phyloP scores from a whole-genome alignment of 2,888 invertebrate species.

The Archips crataeganus region DNA sequence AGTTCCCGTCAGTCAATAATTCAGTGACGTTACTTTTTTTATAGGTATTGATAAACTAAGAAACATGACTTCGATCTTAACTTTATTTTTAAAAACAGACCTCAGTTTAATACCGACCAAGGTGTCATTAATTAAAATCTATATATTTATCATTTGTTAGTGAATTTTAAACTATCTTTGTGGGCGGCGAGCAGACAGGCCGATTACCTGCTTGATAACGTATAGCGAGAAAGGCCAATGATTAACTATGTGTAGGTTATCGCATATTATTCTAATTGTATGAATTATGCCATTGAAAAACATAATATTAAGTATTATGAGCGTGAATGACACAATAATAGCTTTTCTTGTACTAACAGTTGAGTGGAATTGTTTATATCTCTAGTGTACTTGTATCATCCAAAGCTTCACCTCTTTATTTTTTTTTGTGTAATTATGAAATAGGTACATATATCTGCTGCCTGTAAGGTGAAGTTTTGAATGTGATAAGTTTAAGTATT shows the following conservation, averaged over 20 bases:
- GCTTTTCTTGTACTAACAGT: too few relatives aligned
- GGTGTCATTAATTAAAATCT: not conserved
- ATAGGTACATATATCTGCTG: too few relatives aligned
- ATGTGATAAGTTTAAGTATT: too few relatives aligned
- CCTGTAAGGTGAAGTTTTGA: too few relatives aligned
- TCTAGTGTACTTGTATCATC: too few relatives aligned
- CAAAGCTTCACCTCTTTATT: too few relatives aligned
- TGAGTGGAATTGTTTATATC: too few relatives aligned
- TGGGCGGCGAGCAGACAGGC: not conserved
- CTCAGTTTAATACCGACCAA: not conserved
- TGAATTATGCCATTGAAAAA: conserved; percentile 13
- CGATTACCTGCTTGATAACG: conserved; percentile 13
- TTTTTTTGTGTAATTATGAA: too few relatives aligned
- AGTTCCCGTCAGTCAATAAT: too few relatives aligned
- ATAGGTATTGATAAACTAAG: too few relatives aligned
- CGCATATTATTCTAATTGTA: conserved; percentile 4
- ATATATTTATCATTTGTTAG: not conserved
- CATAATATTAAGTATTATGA: not conserved
- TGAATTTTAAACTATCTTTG: not conserved
- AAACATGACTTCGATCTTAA: not conserved
- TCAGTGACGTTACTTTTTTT: too few relatives aligned
- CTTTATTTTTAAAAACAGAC: not conserved
- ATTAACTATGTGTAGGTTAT: conserved; percentile 14
- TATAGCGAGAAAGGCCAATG: conserved; percentile 17
- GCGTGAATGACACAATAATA: not conserved